Conservation (phyloP, 2,888 invertebrate genomes). For the Dasysyrphus albostriatus region DNA sequence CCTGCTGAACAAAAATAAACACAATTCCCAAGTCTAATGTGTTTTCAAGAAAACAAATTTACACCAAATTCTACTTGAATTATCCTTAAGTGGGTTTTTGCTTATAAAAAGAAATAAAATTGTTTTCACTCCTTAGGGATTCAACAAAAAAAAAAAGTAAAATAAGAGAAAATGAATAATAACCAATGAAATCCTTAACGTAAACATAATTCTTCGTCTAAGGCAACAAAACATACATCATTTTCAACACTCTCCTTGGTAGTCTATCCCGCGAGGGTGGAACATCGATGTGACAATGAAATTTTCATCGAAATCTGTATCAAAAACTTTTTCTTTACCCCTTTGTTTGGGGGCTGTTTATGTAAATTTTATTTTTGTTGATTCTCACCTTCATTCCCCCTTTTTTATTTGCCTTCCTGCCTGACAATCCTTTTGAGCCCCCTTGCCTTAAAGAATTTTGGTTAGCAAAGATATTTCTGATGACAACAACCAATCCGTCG, state of each 20-base stretch:
- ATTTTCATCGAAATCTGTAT: slow-evolving; percentile 72
- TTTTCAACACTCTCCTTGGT: slow-evolving; percentile 22
- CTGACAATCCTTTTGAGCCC: slow-evolving; percentile 14
- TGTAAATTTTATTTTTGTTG: slow-evolving; percentile 32
- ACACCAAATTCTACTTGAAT: slow-evolving; percentile 74
- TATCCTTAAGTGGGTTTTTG: slow-evolving; percentile 73
- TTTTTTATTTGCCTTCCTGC: slow-evolving; percentile 25
- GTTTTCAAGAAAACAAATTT: slow-evolving; percentile 66
- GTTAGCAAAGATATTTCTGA: slow-evolving; percentile 21
- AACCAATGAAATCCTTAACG: slow-evolving; percentile 75
- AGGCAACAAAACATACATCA: slow-evolving; percentile 69
- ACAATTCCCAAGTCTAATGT: slow-evolving; percentile 8
- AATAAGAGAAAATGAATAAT: slow-evolving; percentile 63
- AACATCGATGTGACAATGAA: slow-evolving; percentile 70
- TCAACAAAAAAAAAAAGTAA: slow-evolving; percentile 30
- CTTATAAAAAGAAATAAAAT: slow-evolving; percentile 52
- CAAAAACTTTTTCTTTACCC: slow-evolving; percentile 56
- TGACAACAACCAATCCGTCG: slow-evolving; percentile 25
- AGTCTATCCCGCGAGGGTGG: neutral
- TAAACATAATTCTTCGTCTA: slow-evolving; percentile 73
- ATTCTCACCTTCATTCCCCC: slow-evolving; percentile 38
- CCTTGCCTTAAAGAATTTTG: slow-evolving; percentile 13
- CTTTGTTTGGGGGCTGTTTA: slow-evolving; percentile 60
- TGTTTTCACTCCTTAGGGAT: slow-evolving; percentile 49
- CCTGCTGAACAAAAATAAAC: slow-evolving; percentile 26